A percentile compares a stretch with the other conserved stretches of the same genome.
phyloP scores from a whole-genome alignment of 2,797 vertebrate genomes.

The Octomys mimax region DNA sequence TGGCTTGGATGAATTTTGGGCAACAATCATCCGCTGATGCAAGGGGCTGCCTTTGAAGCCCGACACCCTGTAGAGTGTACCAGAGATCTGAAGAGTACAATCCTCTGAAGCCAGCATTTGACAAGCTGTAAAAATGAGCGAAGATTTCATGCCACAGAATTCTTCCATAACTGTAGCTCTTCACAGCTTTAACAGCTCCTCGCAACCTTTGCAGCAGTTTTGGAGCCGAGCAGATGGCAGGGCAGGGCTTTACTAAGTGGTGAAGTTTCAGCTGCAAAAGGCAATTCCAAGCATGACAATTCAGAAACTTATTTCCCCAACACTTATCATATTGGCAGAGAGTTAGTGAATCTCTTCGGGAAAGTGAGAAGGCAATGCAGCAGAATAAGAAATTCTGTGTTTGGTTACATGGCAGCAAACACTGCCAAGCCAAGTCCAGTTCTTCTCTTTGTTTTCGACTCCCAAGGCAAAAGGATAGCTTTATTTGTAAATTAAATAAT shows the following conservation, averaged over 20 bases:
- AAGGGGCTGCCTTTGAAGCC: slow-evolving; percentile 55
- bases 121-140: slow-evolving; percentile 57
- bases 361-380: slow-evolving; percentile 48
- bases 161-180: slow-evolving; percentile 36
- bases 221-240: slow-evolving; percentile 76
- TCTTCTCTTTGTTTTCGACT: slow-evolving; percentile 55
- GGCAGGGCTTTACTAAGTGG: slow-evolving; percentile 70
- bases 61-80: not conserved
- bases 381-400: slow-evolving; percentile 36
- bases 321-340: slow-evolving; percentile 70
- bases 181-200: slow-evolving; percentile 53
- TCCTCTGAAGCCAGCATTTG: slow-evolving; percentile 14
- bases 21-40: not conserved
- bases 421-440: slow-evolving; percentile 15
- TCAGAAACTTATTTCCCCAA: slow-evolving; percentile 74
- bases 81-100: not conserved
- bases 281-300: slow-evolving; percentile 78
- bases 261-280: slow-evolving; percentile 80
- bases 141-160: slow-evolving; percentile 22
- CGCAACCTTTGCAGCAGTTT: slow-evolving; percentile 66
- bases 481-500: slow-evolving; percentile 61
- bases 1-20: not conserved
- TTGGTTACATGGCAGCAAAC: slow-evolving; percentile 58
- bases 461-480: slow-evolving; percentile 32
- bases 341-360: slow-evolving; percentile 54